Base-by-base conservation (phyloP, 2,888 invertebrate species). In the Athripsodes cinereus region DNA sequence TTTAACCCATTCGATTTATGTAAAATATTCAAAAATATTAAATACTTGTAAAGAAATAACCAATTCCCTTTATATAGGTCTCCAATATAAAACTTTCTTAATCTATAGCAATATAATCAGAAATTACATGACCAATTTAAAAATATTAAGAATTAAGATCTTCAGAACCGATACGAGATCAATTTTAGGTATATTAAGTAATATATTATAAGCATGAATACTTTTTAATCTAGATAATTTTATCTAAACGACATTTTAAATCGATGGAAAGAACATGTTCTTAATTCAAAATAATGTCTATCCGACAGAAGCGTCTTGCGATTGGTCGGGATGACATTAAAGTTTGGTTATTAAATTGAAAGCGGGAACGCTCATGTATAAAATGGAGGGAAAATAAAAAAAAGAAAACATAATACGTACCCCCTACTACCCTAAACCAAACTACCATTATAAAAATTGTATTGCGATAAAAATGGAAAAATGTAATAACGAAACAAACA, bases 401-500 rank as follows among this genome's bases (percentile, higher is more conserved):
- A 31, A 6, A n/a, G n/a, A n/a, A n/a, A 26, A 13, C 40, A 13
- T 16, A 40, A 5, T n/a, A 40, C 8, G 40, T 40, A 40, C 5
- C 2, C 31, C 8, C 31, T 31, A 5, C 40, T 16, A 40, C 40
- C n/a, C 26, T 6, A 26, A 26, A 26, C 26, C 26, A 54, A 48
- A 46, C 31, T 55, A 47, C 55, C 55, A 55, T 55, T 55, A 55
- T 55, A 47, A 55, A 55, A 55, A 55, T 55, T 55, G 55, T 55
- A 55, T 55, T 34, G 40, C 50, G 35, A 50, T 55, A 40, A 48
- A 48, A 48, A 20, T 48, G 55, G 34, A 48, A 50, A 55, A 52
- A 54, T 53, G 58, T 51, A 58, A 58, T 58, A 58, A 58, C 50
- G 13, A 53, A 53, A 51, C 58, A 58, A 22, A 40, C 54, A 53